A percentile compares a stretch with the other conserved stretches of the same genome.
Evolutionary conservation across 2,113 vertebrate genomes (phyloP).

Genomic region (Willisornis vidua): DNA sequence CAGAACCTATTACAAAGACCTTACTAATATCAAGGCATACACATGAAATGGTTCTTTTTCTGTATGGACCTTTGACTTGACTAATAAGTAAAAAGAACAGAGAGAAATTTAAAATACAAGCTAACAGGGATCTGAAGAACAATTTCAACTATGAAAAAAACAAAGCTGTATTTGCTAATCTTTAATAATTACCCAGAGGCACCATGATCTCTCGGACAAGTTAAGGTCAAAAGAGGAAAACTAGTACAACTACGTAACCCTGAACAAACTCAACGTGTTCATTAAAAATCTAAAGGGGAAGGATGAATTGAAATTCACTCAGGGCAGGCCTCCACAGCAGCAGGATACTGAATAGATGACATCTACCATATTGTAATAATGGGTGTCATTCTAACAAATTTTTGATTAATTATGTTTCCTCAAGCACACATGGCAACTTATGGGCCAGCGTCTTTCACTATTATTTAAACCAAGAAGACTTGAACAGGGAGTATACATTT

Average conservation of each 20-base stretch:
- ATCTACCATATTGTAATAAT: background rate
- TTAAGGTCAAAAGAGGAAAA: background rate
- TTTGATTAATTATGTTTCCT: background rate
- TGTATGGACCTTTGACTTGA: background rate
- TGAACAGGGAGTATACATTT: background rate
- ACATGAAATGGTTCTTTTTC: background rate
- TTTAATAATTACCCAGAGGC: conserved; percentile 30
- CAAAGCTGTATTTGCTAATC: background rate
- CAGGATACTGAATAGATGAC: background rate
- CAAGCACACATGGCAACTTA: background rate
- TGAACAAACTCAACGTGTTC: background rate
- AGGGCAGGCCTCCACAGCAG: background rate
- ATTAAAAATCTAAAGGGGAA: background rate
- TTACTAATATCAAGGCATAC: background rate
- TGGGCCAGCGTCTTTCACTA: background rate
- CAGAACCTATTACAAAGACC: background rate
- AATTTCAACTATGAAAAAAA: background rate
- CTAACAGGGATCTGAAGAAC: background rate
- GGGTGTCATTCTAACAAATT: background rate
- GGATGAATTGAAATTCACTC: background rate
- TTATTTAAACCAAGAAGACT: background rate
- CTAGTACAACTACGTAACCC: background rate
- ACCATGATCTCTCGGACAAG: background rate
- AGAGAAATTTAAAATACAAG: background rate
- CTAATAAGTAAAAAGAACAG: background rate